These are phyloP conservation scores for Lymantria dispar DNA, from an alignment of 2,888 invertebrate genomes.

Conservation along the genomic window DNA sequence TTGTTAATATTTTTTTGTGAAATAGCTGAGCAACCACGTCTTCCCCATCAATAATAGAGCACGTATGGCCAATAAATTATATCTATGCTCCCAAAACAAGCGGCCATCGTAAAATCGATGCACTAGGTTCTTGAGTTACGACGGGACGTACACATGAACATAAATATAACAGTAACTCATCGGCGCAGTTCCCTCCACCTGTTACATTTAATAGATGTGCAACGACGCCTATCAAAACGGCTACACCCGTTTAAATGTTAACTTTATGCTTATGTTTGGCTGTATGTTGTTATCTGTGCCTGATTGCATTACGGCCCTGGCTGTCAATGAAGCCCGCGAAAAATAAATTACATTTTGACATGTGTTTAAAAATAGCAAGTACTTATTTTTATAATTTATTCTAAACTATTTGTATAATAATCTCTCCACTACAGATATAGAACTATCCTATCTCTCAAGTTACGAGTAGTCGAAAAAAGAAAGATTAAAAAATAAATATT, in stretches of 20 bases:
- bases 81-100: conserved; percentile 31
- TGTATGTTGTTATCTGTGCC: background rate
- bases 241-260: conserved; percentile 15
- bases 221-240: conserved; percentile 33
- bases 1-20: no score
- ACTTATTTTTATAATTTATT: background rate
- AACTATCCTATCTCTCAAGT: no score
- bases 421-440: no score
- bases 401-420: no score
- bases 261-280: conserved; percentile 19
- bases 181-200: conserved; percentile 66
- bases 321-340: background rate
- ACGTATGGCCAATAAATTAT: conserved; percentile 37
- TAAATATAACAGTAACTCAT: conserved; percentile 73
- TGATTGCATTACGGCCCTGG: background rate
- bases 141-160: conserved; percentile 49
- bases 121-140: conserved; percentile 44
- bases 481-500: no score
- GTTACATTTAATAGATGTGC: conserved; percentile 67
- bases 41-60: conserved; percentile 28
- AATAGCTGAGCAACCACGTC: conserved; percentile 12
- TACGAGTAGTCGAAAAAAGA: no score
- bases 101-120: conserved; percentile 38
- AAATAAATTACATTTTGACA: background rate
- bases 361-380: background rate